Base-by-base conservation (phyloP, 2,888 invertebrate species). In the Dolichopus griseipennis region DNA sequence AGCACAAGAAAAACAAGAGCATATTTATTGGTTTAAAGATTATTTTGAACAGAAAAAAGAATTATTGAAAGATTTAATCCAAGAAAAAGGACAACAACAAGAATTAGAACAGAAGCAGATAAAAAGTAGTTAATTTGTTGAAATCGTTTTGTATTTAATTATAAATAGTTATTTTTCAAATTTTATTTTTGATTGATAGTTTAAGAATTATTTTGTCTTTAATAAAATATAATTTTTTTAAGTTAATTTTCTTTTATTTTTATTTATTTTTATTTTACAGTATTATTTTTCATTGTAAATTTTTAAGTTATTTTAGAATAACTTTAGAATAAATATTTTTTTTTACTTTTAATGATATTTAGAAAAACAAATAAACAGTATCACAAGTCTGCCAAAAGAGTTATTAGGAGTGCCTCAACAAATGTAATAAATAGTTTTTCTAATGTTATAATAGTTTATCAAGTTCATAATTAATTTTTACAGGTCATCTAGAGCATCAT, bases 1-100 rank as follows among this genome's bases (percentile, higher is more conserved):
- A 0, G 93, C 91, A 0, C 81, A 89, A 72, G 92, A 96, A 75
- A 99, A 99, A 78, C 86, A 85, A 71, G 92, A 91, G 15, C 95
- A 96, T 76, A 91, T 99, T 64, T 81, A 88, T 70, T 98, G 97
- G 97, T 98, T 91, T 78, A 89, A 87, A 71, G 87, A 94, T 67
- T 98, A 95, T 78, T 97, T 98, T 78, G 87, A 87, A 70, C 86
- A 87, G 0, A 96, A 95, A 77, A 87, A 88, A 74, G 85, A 88
- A 67, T 76, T 94, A 67, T 82, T 94, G 3, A 81, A 82, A 69
- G 79, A 81, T 64, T 69, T 78, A 12, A 78, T 79, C 67, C 71
- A 70, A 63, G 74, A 74, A 18, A 75, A 77, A 8, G 67, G 73
- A 34, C 22, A 64, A 67, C 15, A 62, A 62, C 22, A 34, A n/a